Conservation (phyloP, 2,113 vertebrate genomes). For the Heterotis niloticus region DNA sequence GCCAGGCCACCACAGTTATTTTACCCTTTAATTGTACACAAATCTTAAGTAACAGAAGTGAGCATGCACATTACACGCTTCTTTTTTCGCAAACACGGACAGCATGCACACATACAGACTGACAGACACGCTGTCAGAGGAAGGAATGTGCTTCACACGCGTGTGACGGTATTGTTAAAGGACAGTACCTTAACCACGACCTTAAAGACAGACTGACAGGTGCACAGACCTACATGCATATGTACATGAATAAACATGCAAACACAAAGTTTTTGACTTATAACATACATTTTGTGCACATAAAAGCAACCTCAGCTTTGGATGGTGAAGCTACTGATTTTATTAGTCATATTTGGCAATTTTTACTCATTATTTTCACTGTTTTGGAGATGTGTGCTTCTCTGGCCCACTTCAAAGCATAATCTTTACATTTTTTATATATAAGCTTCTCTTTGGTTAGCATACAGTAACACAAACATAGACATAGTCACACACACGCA, state of each 20-base stretch:
- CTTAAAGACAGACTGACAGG: slow-evolving; percentile 25
- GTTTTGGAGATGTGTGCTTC: background rate
- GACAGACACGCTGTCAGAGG: background rate
- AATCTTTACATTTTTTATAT: background rate
- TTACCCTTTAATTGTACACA: background rate
- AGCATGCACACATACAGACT: slow-evolving; percentile 3
- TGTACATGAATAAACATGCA: slow-evolving; percentile 14
- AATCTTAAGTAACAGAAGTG: background rate
- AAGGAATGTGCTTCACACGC: background rate
- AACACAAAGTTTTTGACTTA: background rate
- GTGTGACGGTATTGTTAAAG: background rate
- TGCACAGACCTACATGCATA: slow-evolving; percentile 13
- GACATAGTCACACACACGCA: no score
- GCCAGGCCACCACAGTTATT: background rate
- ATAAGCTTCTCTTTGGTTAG: background rate
- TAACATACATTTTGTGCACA: background rate
- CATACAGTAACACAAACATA: background rate
- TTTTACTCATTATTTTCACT: background rate
- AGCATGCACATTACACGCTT: background rate
- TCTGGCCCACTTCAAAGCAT: background rate
- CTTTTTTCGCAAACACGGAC: background rate
- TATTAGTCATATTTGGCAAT: background rate
- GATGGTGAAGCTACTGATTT: background rate
- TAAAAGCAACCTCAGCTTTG: background rate
- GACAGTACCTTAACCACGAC: slow-evolving; percentile 2